Evolutionary conservation across 1,140 invertebrate genomes (phyloP), one percentile per base, ranked within the genome.

Genomic region (Procambarus virginalis): DNA sequence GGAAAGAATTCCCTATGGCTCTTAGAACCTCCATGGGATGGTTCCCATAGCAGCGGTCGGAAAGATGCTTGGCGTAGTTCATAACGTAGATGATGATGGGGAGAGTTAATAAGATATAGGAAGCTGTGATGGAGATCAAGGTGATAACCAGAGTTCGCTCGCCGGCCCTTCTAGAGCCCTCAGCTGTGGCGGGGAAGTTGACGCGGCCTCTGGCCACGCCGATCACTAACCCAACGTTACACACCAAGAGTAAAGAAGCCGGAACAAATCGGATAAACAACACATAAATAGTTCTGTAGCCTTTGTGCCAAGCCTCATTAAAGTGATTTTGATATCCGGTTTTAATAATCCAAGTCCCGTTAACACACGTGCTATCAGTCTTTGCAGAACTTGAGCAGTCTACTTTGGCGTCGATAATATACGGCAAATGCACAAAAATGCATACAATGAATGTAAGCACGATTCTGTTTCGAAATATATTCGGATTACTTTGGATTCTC

Each of bases 1-100:
- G 86, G n/a, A 88, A 49, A 45, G 9, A 45, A 34, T 88, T 88
- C 17, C 86, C 86, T 46, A 88, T 79, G 20, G 78, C 86, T 34
- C 86, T 12, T 8, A 88, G 78, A 6, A 88, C 48, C 86, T 88
- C 86, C 68, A 60, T n/a, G 9, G 77, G 46, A 46, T 82, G 68
- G 20, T 51, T 9, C 10, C 60, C 86, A 8, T 34, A 14, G 48
- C 86, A 88, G 10, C 86, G 77, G 86, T 88, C 70, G 20, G 17
- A n/a, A 20, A 0, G 1, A 8, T 22, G 9, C 45, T 51, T 17
- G 17, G 78, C 68, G n/a, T 70, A 88, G 60, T 12, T 79, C 34
- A 34, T 88, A 49, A 88, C 82, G 86, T 82, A 88, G 49, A 88
- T 34, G 20, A 55, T 81, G 68, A 88, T 88, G 60, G 86, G 86